These are phyloP conservation scores for Agonopterix alstromeriana DNA, from an alignment of 2,888 invertebrate genomes.

Conservation along the genomic window DNA sequence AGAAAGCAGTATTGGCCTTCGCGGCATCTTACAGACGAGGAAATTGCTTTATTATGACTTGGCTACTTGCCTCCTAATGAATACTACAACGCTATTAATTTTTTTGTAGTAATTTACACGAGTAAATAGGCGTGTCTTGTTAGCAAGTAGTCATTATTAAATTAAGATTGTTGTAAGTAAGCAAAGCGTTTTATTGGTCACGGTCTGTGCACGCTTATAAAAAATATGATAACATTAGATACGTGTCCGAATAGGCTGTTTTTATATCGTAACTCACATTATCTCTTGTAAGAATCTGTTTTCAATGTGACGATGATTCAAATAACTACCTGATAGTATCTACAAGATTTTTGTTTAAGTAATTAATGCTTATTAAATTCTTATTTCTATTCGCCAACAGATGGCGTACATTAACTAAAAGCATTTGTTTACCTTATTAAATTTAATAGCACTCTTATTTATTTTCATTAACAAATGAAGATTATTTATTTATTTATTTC, in stretches of 20 bases:
- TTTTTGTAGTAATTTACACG: constrained; percentile 6
- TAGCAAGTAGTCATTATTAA: constrained; percentile 21
- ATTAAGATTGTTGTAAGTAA: constrained; percentile 20
- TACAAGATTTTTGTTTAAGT: neutral
- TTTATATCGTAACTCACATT: neutral
- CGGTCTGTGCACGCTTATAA: constrained; percentile 12
- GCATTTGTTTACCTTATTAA: neutral
- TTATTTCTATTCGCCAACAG: constrained; percentile 14
- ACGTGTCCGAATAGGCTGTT: constrained; percentile 6
- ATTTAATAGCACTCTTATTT: too few relatives aligned
- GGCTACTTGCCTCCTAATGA: constrained; percentile 28
- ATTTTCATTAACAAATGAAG: too few relatives aligned
- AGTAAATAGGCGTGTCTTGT: constrained; percentile 22
- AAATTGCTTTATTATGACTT: constrained; percentile 38
- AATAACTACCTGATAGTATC: neutral
- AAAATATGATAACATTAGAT: constrained; percentile 8
- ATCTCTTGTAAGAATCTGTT: constrained; percentile 2
- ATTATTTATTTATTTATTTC: too few relatives aligned
- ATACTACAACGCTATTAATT: constrained; percentile 15
- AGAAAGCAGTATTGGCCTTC: constrained; percentile 18
- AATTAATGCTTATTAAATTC: neutral
- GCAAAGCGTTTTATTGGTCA: constrained; percentile 27
- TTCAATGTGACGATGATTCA: neutral
- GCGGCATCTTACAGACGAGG: constrained; percentile 15
- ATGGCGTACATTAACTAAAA: constrained; percentile 13